phyloP scores from a whole-genome alignment of 2,888 invertebrate species.

The Brenthis ino region DNA sequence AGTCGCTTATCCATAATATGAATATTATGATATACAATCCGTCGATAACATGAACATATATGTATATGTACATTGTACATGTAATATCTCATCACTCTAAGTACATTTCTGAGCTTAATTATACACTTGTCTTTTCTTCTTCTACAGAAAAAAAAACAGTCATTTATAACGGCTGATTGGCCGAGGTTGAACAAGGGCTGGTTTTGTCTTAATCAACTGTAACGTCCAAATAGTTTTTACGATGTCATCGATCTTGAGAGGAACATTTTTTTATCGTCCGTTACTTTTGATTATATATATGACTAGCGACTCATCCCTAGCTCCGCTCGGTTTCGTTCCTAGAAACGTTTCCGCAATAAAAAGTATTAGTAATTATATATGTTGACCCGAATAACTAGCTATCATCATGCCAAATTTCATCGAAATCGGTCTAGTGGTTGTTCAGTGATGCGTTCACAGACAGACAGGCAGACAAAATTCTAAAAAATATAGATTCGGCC shows the following conservation, averaged over 20 bases:
- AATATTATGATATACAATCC: too few species aligned
- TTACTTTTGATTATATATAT: constrained; percentile 1
- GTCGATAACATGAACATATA: too few species aligned
- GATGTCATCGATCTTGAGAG: constrained; percentile 29
- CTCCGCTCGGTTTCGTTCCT: too few species aligned
- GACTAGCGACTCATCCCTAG: not conserved
- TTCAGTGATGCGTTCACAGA: too few species aligned
- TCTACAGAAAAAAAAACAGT: constrained; percentile 24
- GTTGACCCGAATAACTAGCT: too few species aligned
- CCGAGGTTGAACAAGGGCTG: constrained; percentile 27
- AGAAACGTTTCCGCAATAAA: too few species aligned
- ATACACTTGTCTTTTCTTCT: constrained; percentile 5
- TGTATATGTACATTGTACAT: not conserved
- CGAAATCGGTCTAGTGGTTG: too few species aligned
- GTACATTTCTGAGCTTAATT: not conserved
- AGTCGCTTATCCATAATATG: too few species aligned
- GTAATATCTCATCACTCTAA: not conserved
- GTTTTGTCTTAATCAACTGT: constrained; percentile 39
- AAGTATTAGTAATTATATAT: too few species aligned
- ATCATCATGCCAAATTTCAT: too few species aligned
- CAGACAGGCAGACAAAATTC: too few species aligned
- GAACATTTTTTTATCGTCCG: not conserved
- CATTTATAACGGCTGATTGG: constrained; percentile 34
- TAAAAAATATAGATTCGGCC: too few species aligned
- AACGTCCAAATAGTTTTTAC: constrained; percentile 38